These are phyloP conservation scores for Melitaea cinxia DNA, from an alignment of 1,140 invertebrate genomes.

Conservation along the genomic window DNA sequence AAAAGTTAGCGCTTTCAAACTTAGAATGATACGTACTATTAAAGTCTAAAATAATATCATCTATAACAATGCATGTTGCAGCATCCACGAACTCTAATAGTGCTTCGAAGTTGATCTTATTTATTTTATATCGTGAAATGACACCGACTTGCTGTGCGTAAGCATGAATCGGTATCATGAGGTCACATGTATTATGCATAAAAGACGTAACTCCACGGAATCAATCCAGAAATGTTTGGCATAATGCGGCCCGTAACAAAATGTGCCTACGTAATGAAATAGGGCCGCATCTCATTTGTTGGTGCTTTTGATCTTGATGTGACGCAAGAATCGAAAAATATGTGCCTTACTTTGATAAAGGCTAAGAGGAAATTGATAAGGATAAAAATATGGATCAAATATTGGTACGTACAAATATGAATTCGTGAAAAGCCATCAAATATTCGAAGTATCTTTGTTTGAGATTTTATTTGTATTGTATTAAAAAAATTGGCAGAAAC, in stretches of 20 bases:
- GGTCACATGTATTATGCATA: conserved; percentile 69
- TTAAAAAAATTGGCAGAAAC: too few species aligned
- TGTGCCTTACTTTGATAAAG: neutral
- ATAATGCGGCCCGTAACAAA: conserved; percentile 10
- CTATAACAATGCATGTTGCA: too few species aligned
- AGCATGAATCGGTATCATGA: conserved; percentile 36
- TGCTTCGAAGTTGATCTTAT: neutral
- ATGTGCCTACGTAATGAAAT: conserved; percentile 9
- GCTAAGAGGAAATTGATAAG: neutral
- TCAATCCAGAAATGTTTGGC: conserved; percentile 47
- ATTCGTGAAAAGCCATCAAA: neutral
- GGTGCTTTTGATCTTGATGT: conserved; percentile 3
- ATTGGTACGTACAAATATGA: neutral
- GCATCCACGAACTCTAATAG: too few species aligned
- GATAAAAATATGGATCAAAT: neutral
- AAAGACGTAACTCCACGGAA: conserved; percentile 51
- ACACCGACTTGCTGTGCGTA: conserved; percentile 4
- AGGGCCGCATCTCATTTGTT: conserved; percentile 8
- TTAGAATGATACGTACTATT: too few species aligned
- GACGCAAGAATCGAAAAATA: neutral
- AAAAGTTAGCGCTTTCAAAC: too few species aligned
- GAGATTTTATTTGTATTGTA: too few species aligned
- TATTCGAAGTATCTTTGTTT: too few species aligned
- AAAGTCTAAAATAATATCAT: too few species aligned
- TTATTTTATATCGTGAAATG: neutral